phyloP scores from a whole-genome alignment of 2,113 vertebrate species.

The Crotalus viridis region DNA sequence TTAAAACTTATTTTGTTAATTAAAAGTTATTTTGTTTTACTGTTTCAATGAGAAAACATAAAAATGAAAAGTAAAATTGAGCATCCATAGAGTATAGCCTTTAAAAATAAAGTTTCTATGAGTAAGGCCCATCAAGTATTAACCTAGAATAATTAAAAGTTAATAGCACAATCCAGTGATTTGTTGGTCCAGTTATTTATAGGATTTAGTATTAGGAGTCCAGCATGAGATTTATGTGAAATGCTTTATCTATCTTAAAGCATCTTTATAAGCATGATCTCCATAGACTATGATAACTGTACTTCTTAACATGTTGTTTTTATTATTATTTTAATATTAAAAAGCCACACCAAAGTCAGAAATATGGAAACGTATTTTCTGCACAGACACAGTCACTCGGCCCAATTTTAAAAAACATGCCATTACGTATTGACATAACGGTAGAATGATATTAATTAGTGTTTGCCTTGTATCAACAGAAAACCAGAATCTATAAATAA shows the following conservation, averaged over 20 bases:
- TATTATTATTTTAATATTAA: not conserved
- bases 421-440: not conserved
- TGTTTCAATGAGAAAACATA: rapidly evolving
- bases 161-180: not conserved
- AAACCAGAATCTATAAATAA: not conserved
- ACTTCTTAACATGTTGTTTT: not conserved
- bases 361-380: not conserved
- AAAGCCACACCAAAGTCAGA: not conserved
- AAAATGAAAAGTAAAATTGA: not conserved
- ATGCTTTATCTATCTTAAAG: not conserved
- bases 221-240: not conserved
- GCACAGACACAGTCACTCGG: not conserved
- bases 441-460: not conserved
- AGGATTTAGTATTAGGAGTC: not conserved
- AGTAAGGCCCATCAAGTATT: not conserved
- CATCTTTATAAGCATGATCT: not conserved
- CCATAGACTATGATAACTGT: not conserved
- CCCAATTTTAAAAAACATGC: not conserved
- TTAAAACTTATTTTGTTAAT: not conserved
- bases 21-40: not conserved
- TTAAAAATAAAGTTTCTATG: not conserved
- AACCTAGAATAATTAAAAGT: not conserved
- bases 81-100: not conserved
- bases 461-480: not conserved
- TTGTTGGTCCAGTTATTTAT: not conserved